Percentiles rank a stretch among this genome's conserved stretches.
These are phyloP conservation scores for Erynnis tages DNA, from an alignment of 2,888 invertebrate species.

Conservation along the genomic window DNA sequence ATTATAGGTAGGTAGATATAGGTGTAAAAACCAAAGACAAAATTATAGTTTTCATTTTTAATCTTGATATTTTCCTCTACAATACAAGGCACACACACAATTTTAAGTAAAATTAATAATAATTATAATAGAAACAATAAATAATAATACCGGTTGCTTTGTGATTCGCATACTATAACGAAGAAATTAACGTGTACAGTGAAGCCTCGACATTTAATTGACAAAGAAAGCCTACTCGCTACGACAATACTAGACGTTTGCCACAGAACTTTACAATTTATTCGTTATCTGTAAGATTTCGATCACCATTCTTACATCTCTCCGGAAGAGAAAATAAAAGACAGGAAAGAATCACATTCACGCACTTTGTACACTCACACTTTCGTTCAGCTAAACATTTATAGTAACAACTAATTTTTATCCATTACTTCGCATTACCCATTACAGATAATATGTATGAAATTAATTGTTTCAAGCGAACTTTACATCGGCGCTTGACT, in stretches of 20 bases:
- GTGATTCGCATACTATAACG: conserved; percentile 61
- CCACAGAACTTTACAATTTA: conserved; percentile 36
- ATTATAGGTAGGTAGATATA: not conserved
- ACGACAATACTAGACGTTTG: conserved; percentile 45
- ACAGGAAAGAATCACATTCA: conserved; percentile 73
- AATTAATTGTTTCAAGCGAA: conserved; percentile 65
- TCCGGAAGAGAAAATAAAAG: conserved; percentile 57
- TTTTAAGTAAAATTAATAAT: conserved; percentile 77
- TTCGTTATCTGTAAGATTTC: conserved; percentile 31
- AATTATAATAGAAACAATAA: conserved; percentile 66
- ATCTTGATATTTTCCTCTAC: conserved; percentile 84
- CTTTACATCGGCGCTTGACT: conserved; percentile 66
- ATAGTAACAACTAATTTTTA: conserved; percentile 78
- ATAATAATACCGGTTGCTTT: conserved; percentile 74
- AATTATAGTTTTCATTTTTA: conserved; percentile 80
- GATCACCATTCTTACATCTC: conserved; percentile 36
- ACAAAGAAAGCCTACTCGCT: conserved; percentile 56
- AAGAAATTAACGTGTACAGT: conserved; percentile 47
- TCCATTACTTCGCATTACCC: conserved; percentile 67
- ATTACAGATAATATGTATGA: conserved; percentile 69
- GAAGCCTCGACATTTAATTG: conserved; percentile 52
- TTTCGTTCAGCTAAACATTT: conserved; percentile 79
- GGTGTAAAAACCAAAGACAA: conserved; percentile 53
- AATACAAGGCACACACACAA: conserved; percentile 88
- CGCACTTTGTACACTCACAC: conserved; percentile 75